Evolutionary conservation across 2,797 vertebrate species (phyloP), one percentile per base, ranked within the genome.

Genomic region (Selene dorsalis): DNA sequence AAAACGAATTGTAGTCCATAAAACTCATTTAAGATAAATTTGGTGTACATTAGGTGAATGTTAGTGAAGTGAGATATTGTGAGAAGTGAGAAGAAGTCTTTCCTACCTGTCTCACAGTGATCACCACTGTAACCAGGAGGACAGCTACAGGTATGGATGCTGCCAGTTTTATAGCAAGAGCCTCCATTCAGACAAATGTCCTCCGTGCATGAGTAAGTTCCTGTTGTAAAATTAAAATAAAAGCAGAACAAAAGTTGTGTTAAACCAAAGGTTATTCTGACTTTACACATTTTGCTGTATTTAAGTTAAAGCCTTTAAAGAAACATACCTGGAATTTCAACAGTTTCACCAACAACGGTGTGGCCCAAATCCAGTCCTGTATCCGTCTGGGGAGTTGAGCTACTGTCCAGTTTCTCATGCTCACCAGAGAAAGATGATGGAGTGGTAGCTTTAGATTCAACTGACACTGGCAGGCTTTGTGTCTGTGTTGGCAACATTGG

Each of bases 31-130:
- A 39, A 2, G 16, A 65, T n/a, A 12, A 1, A 61, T 52, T 53
- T 39, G 30, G 30, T 16, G n/a, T n/a, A n/a, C n/a, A n/a, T n/a
- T n/a, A n/a, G n/a, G n/a, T n/a, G n/a, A n/a, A 28, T 45, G 6
- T 53, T 28, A 52, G 16, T 28, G 18, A 20, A 55, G 3, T 43
- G 2, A 61, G 4, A 68, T 52, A 30, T 47, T 43, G 4, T 43
- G 18, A 32, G 10, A 68, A 24, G 4, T 43, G 18, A 32, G 10
- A 68, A 24, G 10, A 70, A 52, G 39, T 74, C 3, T 45, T n/a
- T 65, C 45, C n/a, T 90, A 99, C 98, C 98, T 88, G 94, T 94
- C 94, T 99, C 97, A 94, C 98, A 99, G 26, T 64, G 95, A 68
- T 96, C 95, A 3, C 98, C 98, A 4, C 17, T 95, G 92, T 95